phyloP scores from a whole-genome alignment of 2,888 invertebrate genomes.

The Uloborus plumipes region DNA sequence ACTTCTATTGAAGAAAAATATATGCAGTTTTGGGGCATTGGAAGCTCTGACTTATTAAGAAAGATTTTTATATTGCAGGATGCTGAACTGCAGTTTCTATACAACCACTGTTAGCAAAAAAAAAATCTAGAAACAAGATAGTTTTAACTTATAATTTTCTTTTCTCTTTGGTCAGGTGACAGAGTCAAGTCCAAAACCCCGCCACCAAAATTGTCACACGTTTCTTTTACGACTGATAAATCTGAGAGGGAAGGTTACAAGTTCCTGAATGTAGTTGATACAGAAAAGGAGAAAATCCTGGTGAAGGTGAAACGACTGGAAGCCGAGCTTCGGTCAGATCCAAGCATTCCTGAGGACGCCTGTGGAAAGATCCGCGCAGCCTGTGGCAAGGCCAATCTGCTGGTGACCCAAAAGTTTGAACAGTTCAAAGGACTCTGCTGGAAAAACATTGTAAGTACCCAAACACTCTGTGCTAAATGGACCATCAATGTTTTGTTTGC shows the following conservation, averaged over 20 bases:
- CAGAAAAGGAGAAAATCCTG: slow-evolving; percentile 50
- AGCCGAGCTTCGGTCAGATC: slow-evolving; percentile 28
- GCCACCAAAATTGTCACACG: slow-evolving; percentile 29
- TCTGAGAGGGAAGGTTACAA: slow-evolving; percentile 81
- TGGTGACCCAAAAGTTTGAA: slow-evolving; percentile 93
- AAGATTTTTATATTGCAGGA: no score
- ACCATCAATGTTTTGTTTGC: neutral
- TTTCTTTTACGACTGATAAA: slow-evolving; percentile 4
- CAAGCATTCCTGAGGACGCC: slow-evolving; percentile 79
- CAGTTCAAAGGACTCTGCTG: slow-evolving; percentile 88
- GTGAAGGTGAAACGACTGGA: slow-evolving; percentile 35
- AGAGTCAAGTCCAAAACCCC: slow-evolving; percentile 53
- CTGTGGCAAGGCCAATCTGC: slow-evolving; percentile 89
- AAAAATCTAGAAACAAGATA: no score
- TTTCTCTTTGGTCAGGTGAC: slow-evolving; percentile 34
- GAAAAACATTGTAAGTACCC: slow-evolving; percentile 77
- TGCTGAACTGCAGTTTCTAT: no score
- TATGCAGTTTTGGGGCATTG: no score
- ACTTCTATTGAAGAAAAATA: no score
- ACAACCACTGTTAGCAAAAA: no score
- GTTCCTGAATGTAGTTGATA: slow-evolving; percentile 76
- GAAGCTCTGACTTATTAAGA: no score
- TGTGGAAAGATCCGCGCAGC: slow-evolving; percentile 88
- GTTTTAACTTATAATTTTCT: no score
- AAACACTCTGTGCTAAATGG: neutral